phyloP scores from a whole-genome alignment of 2,888 invertebrate genomes.

The Aricia artaxerxes region DNA sequence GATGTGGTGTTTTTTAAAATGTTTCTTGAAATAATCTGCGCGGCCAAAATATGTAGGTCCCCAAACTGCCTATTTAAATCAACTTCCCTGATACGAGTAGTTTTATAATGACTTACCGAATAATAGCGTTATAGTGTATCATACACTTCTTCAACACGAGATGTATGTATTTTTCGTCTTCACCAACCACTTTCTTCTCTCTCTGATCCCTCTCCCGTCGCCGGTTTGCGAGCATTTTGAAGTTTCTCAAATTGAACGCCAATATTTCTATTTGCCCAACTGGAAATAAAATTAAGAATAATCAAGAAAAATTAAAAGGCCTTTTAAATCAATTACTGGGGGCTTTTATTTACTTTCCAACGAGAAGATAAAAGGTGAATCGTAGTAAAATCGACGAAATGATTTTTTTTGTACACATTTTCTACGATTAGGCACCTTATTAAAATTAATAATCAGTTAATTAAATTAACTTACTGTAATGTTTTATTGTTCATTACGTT shows the following conservation, averaged over 20 bases:
- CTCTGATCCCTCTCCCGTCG: conserved; percentile 48
- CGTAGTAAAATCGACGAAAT: background rate
- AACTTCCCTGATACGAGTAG: background rate
- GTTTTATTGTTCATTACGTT: background rate
- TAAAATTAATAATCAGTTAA: background rate
- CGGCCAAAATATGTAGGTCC: too few relatives aligned
- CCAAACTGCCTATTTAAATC: too few relatives aligned
- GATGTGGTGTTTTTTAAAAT: too few relatives aligned
- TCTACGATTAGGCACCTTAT: background rate
- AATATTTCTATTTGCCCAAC: conserved; percentile 76
- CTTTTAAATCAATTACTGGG: background rate
- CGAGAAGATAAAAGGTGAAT: background rate
- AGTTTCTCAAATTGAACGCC: conserved; percentile 68
- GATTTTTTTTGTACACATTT: background rate
- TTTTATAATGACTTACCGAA: conserved; percentile 52
- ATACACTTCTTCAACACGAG: conserved; percentile 65
- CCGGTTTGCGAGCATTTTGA: conserved; percentile 59
- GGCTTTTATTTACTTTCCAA: conserved; percentile 16
- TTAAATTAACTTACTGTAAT: background rate
- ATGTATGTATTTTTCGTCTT: conserved; percentile 46
- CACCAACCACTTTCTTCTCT: conserved; percentile 43
- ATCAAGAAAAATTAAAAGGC: conserved; percentile 28
- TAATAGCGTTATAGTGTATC: conserved; percentile 69
- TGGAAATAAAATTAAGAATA: conserved; percentile 47
- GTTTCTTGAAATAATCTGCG: background rate